phyloP scores from a whole-genome alignment of 2,888 invertebrate species.

The Campoplex capitator region DNA sequence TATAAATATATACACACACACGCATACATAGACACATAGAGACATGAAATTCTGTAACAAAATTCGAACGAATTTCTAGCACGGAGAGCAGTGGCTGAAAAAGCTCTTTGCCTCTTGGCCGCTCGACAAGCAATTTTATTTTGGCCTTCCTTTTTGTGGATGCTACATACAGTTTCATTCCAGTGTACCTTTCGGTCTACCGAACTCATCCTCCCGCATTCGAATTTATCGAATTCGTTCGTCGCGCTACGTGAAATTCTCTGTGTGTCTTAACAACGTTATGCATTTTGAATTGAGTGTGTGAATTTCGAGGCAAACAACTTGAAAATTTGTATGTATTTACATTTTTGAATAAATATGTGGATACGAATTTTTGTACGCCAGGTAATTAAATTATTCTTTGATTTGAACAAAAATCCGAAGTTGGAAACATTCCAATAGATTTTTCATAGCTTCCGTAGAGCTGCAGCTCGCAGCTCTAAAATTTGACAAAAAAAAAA shows the following conservation, averaged over 20 bases:
- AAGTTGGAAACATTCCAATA: not conserved
- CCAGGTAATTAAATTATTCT: not conserved
- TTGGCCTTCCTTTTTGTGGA: constrained; percentile 45
- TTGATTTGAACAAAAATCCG: not conserved
- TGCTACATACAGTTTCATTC: constrained; percentile 13
- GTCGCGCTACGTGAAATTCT: constrained; percentile 1
- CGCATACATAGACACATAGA: no score
- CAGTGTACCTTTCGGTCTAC: constrained; percentile 7
- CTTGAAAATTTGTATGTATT: not conserved
- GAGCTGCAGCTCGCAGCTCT: no score
- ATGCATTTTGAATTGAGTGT: constrained; percentile 27
- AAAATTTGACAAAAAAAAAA: not conserved
- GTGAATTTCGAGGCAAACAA: not conserved
- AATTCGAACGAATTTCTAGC: constrained; percentile 28
- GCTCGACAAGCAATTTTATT: constrained; percentile 66
- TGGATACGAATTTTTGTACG: not conserved
- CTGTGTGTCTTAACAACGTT: constrained; percentile 5
- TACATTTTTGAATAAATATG: not conserved
- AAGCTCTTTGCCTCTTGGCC: constrained; percentile 54
- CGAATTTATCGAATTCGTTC: constrained; percentile 26
- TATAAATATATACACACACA: not conserved
- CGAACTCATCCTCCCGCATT: not conserved
- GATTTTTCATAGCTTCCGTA: not conserved
- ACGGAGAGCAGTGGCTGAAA: constrained; percentile 38
- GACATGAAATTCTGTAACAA: constrained; percentile 13